A percentile compares a stretch with the other conserved stretches of the same genome.
Evolutionary conservation across 1,140 invertebrate genomes (phyloP).

Genomic region (Dolichoris vasculosae): DNA sequence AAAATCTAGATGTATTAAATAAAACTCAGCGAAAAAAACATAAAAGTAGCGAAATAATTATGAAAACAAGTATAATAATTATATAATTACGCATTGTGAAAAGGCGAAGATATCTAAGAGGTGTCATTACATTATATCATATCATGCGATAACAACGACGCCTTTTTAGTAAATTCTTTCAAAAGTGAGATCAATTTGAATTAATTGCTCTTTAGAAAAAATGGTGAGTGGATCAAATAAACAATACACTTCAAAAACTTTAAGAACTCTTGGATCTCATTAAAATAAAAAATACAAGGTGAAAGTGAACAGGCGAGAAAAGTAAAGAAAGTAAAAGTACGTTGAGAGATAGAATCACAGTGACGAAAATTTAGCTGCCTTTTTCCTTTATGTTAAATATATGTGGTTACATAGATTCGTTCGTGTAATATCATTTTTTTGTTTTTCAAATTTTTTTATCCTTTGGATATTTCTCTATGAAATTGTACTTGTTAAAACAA

Average conservation of each 20-base stretch:
- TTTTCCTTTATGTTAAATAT: not conserved
- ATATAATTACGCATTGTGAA: slow-evolving; percentile 18
- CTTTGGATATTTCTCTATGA: not conserved
- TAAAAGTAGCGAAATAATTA: slow-evolving; percentile 49
- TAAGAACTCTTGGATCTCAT: slow-evolving; percentile 13
- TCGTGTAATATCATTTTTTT: not conserved
- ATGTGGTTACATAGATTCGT: not conserved
- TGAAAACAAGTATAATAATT: slow-evolving; percentile 29
- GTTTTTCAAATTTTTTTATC: not conserved
- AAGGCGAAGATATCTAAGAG: slow-evolving; percentile 4
- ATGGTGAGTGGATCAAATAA: slow-evolving; percentile 68
- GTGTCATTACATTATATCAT: not conserved
- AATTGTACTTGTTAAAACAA: not conserved
- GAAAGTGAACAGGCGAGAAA: not conserved
- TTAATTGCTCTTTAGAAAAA: slow-evolving; percentile 64
- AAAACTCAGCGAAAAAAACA: slow-evolving; percentile 30
- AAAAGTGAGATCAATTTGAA: slow-evolving; percentile 56
- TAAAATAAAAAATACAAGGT: not conserved
- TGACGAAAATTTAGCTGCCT: not conserved
- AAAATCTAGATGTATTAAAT: not conserved
- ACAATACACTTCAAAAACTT: slow-evolving; percentile 56
- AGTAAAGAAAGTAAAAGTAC: not conserved
- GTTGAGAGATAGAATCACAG: not conserved
- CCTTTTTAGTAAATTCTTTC: slow-evolving; percentile 53
- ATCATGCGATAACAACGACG: not conserved